Evolutionary conservation across 2,888 invertebrate genomes (phyloP).

Genomic region (Cyaniris semiargus): DNA sequence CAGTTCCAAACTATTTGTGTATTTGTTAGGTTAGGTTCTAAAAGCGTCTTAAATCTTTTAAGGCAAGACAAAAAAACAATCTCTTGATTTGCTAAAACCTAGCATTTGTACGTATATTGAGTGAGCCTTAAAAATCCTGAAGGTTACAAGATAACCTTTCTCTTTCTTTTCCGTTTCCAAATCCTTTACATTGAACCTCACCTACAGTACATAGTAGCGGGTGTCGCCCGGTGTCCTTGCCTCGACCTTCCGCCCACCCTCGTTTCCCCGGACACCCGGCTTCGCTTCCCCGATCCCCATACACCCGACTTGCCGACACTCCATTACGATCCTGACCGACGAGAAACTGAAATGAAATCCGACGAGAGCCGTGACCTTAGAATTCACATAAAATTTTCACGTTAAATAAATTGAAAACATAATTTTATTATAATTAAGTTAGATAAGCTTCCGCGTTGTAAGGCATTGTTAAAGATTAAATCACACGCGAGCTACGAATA

Average conservation of each 20-base stretch:
- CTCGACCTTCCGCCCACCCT: conserved; percentile 55
- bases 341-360: conserved; percentile 34
- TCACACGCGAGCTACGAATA: background rate
- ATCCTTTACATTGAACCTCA: background rate
- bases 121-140: background rate
- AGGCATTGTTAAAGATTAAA: conserved; percentile 12
- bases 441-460: background rate
- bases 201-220: background rate
- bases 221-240: conserved; percentile 64
- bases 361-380: conserved; percentile 43
- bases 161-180: background rate
- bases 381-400: conserved; percentile 13
- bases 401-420: conserved; percentile 9
- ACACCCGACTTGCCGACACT: conserved; percentile 52
- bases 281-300: conserved; percentile 39
- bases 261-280: conserved; percentile 39
- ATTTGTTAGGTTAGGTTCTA: no score
- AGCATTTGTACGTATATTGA: background rate
- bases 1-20: no score
- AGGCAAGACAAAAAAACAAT: background rate
- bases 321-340: conserved; percentile 50
- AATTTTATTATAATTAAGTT: conserved; percentile 22
- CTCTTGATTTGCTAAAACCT: background rate
- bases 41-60: background rate
- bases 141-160: background rate